phyloP scores from a whole-genome alignment of 2,888 invertebrate species.

The Eupithecia exiguata region DNA sequence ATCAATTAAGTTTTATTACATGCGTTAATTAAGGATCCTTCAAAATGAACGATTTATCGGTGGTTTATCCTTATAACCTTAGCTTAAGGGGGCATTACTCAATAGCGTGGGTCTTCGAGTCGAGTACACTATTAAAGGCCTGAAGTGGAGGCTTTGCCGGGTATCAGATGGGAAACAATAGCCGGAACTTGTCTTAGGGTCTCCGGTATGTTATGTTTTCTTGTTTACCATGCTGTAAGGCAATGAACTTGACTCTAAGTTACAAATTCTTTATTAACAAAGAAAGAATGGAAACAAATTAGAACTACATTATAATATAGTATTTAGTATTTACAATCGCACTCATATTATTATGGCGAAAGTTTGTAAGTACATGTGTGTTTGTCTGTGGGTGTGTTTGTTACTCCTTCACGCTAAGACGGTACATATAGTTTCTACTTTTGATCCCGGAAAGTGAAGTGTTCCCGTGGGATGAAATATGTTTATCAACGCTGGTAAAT shows the following conservation, averaged over 20 bases:
- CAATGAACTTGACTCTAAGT: neutral
- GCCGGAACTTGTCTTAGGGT: conserved; percentile 24
- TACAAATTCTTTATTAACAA: neutral
- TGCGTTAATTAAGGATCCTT: conserved; percentile 77
- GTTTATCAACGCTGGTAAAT: neutral
- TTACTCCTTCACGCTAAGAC: neutral
- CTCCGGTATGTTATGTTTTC: conserved; percentile 6
- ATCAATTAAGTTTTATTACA: conserved; percentile 82
- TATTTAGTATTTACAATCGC: no score
- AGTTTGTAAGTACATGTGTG: neutral
- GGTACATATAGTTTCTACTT: neutral
- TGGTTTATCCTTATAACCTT: conserved; percentile 81
- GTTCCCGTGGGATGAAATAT: neutral
- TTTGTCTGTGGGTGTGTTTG: neutral
- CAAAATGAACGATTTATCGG: conserved; percentile 81
- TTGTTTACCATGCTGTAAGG: neutral
- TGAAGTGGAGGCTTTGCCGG: conserved; percentile 46
- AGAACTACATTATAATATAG: no score
- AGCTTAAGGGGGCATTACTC: conserved; percentile 73
- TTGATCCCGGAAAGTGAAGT: neutral
- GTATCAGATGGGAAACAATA: conserved; percentile 46
- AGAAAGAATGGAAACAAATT: no score
- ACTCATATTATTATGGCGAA: neutral
- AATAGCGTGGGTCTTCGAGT: conserved; percentile 59
- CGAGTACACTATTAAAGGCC: conserved; percentile 57